These are phyloP conservation scores for Lasiurus borealis DNA, from an alignment of 2,113 vertebrate genomes.

Conservation along the genomic window DNA sequence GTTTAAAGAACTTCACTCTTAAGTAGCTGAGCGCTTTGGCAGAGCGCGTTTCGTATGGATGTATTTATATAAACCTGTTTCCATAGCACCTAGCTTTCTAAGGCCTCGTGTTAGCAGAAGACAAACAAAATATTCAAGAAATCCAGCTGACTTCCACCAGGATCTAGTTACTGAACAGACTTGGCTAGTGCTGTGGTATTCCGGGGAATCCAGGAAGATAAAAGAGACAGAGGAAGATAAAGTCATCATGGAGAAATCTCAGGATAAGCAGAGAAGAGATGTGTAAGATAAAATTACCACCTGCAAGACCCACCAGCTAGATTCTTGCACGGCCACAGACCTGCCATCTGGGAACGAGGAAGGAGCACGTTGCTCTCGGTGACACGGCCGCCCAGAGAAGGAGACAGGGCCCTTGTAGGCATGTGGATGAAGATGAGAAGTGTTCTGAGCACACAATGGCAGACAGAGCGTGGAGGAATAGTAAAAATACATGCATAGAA, in stretches of 20 bases:
- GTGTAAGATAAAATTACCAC: neutral
- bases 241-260: neutral
- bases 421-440: neutral
- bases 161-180: neutral
- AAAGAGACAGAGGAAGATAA: neutral
- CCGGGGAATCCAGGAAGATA: neutral
- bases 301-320: neutral
- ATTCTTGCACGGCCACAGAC: neutral
- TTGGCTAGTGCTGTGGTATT: neutral
- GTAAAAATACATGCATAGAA: neutral
- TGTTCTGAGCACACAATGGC: neutral
- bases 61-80: slow-evolving; percentile 76
- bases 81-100: slow-evolving; percentile 66
- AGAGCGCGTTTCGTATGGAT: slow-evolving; percentile 43
- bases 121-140: slow-evolving; percentile 44
- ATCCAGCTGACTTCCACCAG: slow-evolving; percentile 34
- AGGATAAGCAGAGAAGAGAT: neutral
- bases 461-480: neutral
- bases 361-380: neutral
- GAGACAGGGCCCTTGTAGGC: too few relatives aligned
- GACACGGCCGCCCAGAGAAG: too few relatives aligned
- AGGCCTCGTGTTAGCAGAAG: slow-evolving; percentile 51
- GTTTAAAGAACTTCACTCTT: slow-evolving; percentile 48
- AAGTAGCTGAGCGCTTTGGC: slow-evolving; percentile 54
- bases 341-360: neutral